Evolutionary conservation across 2,888 invertebrate species (phyloP), one percentile per base, ranked within the genome.

Genomic region (Digitonthophagus gazella): DNA sequence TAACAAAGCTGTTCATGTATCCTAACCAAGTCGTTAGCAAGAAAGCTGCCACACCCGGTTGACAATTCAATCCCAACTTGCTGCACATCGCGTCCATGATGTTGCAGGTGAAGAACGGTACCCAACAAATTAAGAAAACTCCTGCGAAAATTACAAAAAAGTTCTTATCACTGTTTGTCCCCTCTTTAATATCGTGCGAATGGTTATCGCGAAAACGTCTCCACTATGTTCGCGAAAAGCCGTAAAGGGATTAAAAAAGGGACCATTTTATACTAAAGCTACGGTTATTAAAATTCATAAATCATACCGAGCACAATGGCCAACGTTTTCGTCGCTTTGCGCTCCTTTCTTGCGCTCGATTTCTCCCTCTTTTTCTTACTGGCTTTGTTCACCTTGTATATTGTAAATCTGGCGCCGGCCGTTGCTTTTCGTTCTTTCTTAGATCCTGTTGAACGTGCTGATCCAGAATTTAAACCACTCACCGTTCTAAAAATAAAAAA

Each of bases 71-170:
- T 65, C 88, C 88, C 76, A 93, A 85, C 83, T 96, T 95, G 77
- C 93, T 93, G 86, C 98, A 98, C 82, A 98, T 90, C 6, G 98
- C 99, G 81, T 97, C 97, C 86, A 97, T 90, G 74, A 98, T 96
- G 84, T 97, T 97, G 85, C 97, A 96, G 1, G 96, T 95, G 89
- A 99, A 99, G 87, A 99, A 99, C 54, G 99, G 99, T 72, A 97
- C 93, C 98, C 98, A 99, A 84, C 98, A 99, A 79, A 97, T 90
- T 57, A 99, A 89, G 83, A 99, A 99, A 1, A 98, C 96, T 77
- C 97, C 98, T 98, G 75, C 75, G 76, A 72, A 73, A 71, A 67
- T 57, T 16, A 19, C 22, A 28, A 54, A 64, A 19, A 20, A 65
- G 8, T 16, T 22, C 6, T 55, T 65, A 54, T 15, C 58, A 58